Percentiles rank a stretch among this genome's conserved stretches.
phyloP scores from a whole-genome alignment of 2,888 invertebrate genomes.

The Hirudinaria manillensis region DNA sequence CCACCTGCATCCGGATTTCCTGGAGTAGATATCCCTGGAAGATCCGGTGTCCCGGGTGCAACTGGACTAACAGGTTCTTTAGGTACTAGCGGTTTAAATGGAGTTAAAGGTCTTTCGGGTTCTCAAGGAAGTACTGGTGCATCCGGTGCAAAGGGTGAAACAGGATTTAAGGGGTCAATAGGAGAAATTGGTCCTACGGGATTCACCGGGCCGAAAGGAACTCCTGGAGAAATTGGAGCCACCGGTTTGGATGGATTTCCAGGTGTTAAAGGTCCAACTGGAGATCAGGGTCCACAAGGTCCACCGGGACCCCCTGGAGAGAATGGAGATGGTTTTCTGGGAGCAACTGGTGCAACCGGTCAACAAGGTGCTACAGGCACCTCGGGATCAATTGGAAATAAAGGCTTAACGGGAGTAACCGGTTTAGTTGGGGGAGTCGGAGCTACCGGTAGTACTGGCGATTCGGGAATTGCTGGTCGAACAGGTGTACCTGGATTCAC shows the following conservation, averaged over 20 bases:
- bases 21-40: neutral
- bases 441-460: neutral
- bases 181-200: constrained; percentile 25
- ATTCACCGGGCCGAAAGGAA: constrained; percentile 21
- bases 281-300: constrained; percentile 35
- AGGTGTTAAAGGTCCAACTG: constrained; percentile 26
- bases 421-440: constrained; percentile 31
- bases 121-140: constrained; percentile 30
- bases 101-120: constrained; percentile 10
- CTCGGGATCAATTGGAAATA: neutral
- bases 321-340: constrained; percentile 30
- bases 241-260: constrained; percentile 11
- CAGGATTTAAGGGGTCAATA: constrained; percentile 16
- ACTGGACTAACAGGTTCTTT: neutral
- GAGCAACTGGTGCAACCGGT: constrained; percentile 22
- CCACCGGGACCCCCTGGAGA: constrained; percentile 3
- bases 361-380: constrained; percentile 5
- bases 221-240: constrained; percentile 30
- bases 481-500: constrained; percentile 24
- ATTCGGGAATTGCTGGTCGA: constrained; percentile 29
- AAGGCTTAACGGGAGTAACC: constrained; percentile 26
- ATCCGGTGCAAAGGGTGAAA: constrained; percentile 25
- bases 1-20: neutral
- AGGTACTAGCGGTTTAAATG: constrained; percentile 22
- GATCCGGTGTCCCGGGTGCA: neutral